These are phyloP conservation scores for Caenorhabditis japonica DNA, from an alignment of 2,888 invertebrate genomes.

Conservation along the genomic window DNA sequence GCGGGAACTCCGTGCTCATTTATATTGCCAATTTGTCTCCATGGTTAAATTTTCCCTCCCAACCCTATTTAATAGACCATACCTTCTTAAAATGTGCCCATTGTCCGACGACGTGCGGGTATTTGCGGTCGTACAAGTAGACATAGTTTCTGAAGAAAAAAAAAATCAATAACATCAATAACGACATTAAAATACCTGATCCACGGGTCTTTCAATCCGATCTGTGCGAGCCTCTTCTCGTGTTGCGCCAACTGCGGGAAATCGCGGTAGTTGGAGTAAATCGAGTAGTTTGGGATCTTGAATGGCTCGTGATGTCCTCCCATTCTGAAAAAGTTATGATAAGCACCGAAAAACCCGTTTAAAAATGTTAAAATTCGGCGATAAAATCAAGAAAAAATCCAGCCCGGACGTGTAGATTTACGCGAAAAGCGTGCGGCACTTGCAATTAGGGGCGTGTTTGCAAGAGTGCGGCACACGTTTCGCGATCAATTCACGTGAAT, in stretches of 20 bases:
- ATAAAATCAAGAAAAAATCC: slow-evolving; percentile 24
- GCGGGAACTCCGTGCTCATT: too few species aligned
- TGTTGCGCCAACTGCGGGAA: slow-evolving; percentile 73
- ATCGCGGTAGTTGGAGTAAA: slow-evolving; percentile 71
- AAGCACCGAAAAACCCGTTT: too few species aligned
- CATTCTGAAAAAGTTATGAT: slow-evolving; percentile 56
- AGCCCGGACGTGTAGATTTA: slow-evolving; percentile 39
- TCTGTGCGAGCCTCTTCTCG: slow-evolving; percentile 70
- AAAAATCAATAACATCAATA: background rate
- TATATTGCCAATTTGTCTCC: too few species aligned
- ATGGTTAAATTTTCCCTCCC: slow-evolving; percentile 5
- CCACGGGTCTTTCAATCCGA: slow-evolving; percentile 76
- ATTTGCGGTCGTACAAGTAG: slow-evolving; percentile 68
- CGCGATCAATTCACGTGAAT: slow-evolving; percentile 33
- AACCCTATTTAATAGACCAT: slow-evolving; percentile 1
- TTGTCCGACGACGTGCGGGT: slow-evolving; percentile 66
- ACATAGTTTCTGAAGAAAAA: slow-evolving; percentile 67
- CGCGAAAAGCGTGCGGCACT: slow-evolving; percentile 27
- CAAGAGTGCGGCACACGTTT: slow-evolving; percentile 34
- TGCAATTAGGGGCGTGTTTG: slow-evolving; percentile 19
- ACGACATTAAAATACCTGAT: slow-evolving; percentile 65
- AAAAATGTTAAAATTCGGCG: slow-evolving; percentile 3
- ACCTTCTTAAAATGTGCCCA: slow-evolving; percentile 71
- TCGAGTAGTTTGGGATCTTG: slow-evolving; percentile 72
- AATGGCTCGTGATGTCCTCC: slow-evolving; percentile 71